These are phyloP conservation scores for Noctua janthe DNA, from an alignment of 2,888 invertebrate species.

Conservation along the genomic window DNA sequence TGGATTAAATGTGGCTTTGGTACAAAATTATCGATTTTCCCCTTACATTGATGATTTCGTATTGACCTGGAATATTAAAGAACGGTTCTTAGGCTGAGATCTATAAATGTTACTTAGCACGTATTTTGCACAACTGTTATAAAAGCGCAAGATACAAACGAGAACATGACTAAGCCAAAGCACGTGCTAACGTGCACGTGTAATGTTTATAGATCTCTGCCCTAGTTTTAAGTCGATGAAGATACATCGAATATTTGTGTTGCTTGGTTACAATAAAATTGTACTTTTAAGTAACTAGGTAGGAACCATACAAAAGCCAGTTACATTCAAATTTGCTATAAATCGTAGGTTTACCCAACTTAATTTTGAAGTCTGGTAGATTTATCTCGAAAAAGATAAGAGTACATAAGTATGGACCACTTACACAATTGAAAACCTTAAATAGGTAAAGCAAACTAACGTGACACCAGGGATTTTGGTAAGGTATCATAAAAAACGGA, in stretches of 20 bases:
- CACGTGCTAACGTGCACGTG: not conserved
- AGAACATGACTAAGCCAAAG: not conserved
- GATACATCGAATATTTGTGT: not conserved
- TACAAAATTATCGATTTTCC: constrained; percentile 11
- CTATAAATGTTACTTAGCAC: not conserved
- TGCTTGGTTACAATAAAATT: not conserved
- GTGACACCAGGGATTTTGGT: not conserved
- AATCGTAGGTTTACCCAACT: too few relatives aligned
- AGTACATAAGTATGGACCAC: not conserved
- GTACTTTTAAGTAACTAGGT: not conserved
- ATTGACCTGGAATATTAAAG: constrained; percentile 17
- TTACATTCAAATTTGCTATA: too few relatives aligned
- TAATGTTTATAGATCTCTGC: not conserved
- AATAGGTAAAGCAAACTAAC: not conserved
- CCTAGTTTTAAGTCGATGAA: not conserved
- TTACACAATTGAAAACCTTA: not conserved
- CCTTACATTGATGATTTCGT: constrained; percentile 30
- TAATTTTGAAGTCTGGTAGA: not conserved
- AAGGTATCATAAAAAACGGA: not conserved
- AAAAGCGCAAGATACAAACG: not conserved
- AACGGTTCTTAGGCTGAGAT: not conserved
- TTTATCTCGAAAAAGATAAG: not conserved
- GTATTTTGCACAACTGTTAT: not conserved
- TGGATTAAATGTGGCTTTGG: constrained; percentile 17
- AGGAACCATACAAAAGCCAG: not conserved